Evolutionary conservation across 2,888 invertebrate species (phyloP), one percentile per base, ranked within the genome.

Genomic region (Drosophila stalkeri): DNA sequence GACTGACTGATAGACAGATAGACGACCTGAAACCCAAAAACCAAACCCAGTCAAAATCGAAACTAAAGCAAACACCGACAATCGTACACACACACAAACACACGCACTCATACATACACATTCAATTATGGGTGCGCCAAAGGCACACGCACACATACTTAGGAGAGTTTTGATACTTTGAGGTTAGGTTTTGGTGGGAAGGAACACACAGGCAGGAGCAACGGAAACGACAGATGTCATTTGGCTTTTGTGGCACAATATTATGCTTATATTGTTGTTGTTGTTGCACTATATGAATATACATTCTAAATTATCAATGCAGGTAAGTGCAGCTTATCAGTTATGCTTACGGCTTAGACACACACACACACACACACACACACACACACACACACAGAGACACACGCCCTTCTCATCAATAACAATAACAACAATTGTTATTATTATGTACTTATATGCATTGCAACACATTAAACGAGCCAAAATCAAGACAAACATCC

Each of bases 301-400:
- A 75, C 85, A 86, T 89, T 86, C 81, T 66, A 74, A 89, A 89
- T 87, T 87, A 87, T 87, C 86, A 87, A 87, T 87, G 86, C 90
- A 87, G 85, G 90, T 89, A 90, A 88, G 88, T 88, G 90, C 86
- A 84, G 90, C 87, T 88, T 88, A 88, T 88, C 87, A 90, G 89
- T 82, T 88, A 87, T 87, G 90, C 89, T 88, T 66, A 76, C 72
- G 75, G 85, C 86, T 82, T 75, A 83, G 72, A 57, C 43, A 54
- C 27, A 27, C 20, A 16, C 41, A 16, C 31, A 18, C 18, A 37
- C n/a, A 14, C 72, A 79, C 84, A 49, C 35, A 60, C 43, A 52
- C 35, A 11, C 20, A 18, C 39, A 16, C 54, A 23, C 31, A 27
- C n/a, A 14, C 72, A 79, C 83, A 46, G 33, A n/a, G 27, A 27